Evolutionary conservation across 2,888 invertebrate genomes (phyloP), one percentile per base, ranked within the genome.

Genomic region (Cremastinae sp.): DNA sequence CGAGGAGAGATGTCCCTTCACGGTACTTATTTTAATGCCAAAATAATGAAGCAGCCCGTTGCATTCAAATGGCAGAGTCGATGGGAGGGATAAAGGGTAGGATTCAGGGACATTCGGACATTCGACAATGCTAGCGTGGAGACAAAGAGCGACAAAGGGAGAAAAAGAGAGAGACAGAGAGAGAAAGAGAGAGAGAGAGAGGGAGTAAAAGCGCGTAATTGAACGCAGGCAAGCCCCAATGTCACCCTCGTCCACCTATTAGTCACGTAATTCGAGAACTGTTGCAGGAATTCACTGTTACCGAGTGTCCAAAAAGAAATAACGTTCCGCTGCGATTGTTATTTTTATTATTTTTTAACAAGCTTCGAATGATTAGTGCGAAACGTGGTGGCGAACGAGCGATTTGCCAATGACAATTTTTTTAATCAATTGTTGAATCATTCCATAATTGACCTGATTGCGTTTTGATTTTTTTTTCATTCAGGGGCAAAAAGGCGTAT

Each of bases 21-120:
- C 74, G 78, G 80, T 80, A 82, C 82, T 85, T 81, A 82, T 83
- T 84, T 83, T 82, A 84, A 84, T 82, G 76, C 81, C 77, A 66
- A 78, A 81, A 83, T 86, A 86, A 86, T 84, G 85, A 85, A 80
- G 79, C 81, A 75, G 73, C 64, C 69, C 74, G 78, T 78, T 76
- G 77, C 72, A 79, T 80, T 75, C 68, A 79, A 80, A 78, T 78
- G 74, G 75, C 62, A 51, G 74, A 68, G 69, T 47, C 47, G 47
- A 55, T 49, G 61, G 47, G 18, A 8, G 35, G 35, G 53, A 39
- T 37, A n/a, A 51, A 49, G 12, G 49, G 14, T 28, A 28, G 2
- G 28, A 28, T 28, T 28, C 28, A 5, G 28, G 28, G 28, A 28
- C 28, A 28, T 5, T 28, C 53, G 10, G 28, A 47, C 62, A 58